Percentiles rank a stretch among this genome's conserved stretches.
Evolutionary conservation across 2,113 vertebrate genomes (phyloP).

Genomic region (Stictonetta naevosa): DNA sequence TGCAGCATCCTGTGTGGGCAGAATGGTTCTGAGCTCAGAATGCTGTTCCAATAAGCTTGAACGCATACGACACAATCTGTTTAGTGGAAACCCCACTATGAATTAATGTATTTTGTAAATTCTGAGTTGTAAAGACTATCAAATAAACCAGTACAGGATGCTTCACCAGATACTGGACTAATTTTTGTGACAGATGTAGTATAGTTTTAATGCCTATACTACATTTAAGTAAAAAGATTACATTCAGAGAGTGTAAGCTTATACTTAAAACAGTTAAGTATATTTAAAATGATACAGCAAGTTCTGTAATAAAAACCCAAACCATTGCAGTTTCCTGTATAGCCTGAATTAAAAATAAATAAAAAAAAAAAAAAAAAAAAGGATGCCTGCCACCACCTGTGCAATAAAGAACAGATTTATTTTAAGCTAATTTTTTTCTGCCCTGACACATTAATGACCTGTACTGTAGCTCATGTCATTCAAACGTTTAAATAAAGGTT

Average conservation of each 20-base stretch:
- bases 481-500: background rate
- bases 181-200: background rate
- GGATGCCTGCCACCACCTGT: background rate
- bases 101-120: background rate
- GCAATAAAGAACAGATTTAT: background rate
- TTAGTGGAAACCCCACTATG: background rate
- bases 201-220: background rate
- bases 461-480: background rate
- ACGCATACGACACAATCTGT: background rate
- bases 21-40: background rate
- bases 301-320: background rate
- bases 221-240: background rate
- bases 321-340: rapidly evolving
- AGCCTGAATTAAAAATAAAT: background rate
- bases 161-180: background rate
- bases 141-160: background rate
- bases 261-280: background rate
- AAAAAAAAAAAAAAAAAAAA: background rate
- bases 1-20: background rate
- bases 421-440: background rate
- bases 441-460: background rate
- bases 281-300: background rate
- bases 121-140: background rate
- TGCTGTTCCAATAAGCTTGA: background rate
- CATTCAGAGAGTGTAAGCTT: background rate